These are phyloP conservation scores for Orussus abietinus DNA, from an alignment of 1,140 invertebrate genomes.

Conservation along the genomic window DNA sequence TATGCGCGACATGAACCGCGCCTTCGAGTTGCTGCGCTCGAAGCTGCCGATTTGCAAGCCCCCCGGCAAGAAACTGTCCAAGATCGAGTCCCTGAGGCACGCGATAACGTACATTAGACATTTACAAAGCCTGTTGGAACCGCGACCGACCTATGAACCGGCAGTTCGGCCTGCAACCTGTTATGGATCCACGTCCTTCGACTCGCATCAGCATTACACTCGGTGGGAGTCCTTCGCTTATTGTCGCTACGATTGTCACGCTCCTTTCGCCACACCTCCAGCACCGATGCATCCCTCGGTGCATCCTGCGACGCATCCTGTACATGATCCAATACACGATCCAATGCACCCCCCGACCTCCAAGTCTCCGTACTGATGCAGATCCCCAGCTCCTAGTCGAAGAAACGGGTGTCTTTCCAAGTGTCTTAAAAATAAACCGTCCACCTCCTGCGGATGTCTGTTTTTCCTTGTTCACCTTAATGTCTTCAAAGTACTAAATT, in stretches of 20 bases:
- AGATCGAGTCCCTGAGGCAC: constrained; percentile 80
- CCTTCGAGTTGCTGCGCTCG: constrained; percentile 74
- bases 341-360: too few relatives aligned
- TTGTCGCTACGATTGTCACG: constrained; percentile 48
- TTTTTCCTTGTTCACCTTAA: background rate
- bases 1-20: constrained; percentile 86
- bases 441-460: background rate
- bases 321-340: too few relatives aligned
- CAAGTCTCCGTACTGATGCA: too few relatives aligned
- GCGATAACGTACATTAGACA: constrained; percentile 79
- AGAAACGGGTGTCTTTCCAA: too few relatives aligned
- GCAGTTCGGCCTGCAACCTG: constrained; percentile 15
- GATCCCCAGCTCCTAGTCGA: too few relatives aligned
- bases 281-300: too few relatives aligned
- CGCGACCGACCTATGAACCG: constrained; percentile 37
- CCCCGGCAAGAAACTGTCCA: constrained; percentile 83
- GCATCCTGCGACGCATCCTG: too few relatives aligned
- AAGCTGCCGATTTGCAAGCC: constrained; percentile 76
- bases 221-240: constrained; percentile 48
- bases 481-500: background rate
- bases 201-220: constrained; percentile 34
- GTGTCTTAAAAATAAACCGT: too few relatives aligned
- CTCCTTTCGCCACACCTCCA: constrained; percentile 31
- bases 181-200: constrained; percentile 23
- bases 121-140: constrained; percentile 63